Percentiles rank a stretch among this genome's conserved stretches.
phyloP scores from a whole-genome alignment of 2,113 vertebrate species.

The Prochilodus magdalenae region DNA sequence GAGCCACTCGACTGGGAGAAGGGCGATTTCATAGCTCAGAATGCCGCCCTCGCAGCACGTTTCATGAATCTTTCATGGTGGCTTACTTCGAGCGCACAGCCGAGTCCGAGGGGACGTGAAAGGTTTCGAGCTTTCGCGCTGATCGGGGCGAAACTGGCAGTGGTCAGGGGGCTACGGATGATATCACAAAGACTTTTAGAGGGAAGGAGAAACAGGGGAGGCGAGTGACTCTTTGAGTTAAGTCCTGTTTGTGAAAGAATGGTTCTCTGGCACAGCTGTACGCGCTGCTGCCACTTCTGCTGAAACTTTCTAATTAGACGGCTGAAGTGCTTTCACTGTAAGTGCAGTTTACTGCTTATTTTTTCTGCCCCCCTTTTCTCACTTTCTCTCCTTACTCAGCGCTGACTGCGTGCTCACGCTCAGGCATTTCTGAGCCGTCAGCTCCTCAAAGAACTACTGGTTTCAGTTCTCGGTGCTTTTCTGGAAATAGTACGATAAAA shows the following conservation, averaged over 20 bases:
- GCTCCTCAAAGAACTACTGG: neutral
- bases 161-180: neutral
- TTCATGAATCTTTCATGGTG: neutral
- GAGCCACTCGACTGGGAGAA: neutral
- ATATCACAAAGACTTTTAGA: too few species aligned
- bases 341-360: neutral
- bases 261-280: neutral
- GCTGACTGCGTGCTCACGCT: neutral
- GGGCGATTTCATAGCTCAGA: constrained; percentile 3
- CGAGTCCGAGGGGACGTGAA: neutral
- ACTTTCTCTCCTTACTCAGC: neutral
- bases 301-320: constrained; percentile 13
- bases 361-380: neutral
- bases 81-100: neutral
- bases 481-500: neutral
- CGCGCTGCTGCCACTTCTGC: neutral
- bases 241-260: too few species aligned
- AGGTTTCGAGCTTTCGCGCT: neutral
- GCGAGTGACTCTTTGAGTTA: neutral
- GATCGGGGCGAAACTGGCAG: too few species aligned
- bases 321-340: neutral
- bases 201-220: too few species aligned
- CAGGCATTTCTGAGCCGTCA: neutral
- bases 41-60: neutral
- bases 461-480: neutral